These are phyloP conservation scores for Acanthosepion lycidas DNA, from an alignment of 2,888 invertebrate species.

Conservation along the genomic window DNA sequence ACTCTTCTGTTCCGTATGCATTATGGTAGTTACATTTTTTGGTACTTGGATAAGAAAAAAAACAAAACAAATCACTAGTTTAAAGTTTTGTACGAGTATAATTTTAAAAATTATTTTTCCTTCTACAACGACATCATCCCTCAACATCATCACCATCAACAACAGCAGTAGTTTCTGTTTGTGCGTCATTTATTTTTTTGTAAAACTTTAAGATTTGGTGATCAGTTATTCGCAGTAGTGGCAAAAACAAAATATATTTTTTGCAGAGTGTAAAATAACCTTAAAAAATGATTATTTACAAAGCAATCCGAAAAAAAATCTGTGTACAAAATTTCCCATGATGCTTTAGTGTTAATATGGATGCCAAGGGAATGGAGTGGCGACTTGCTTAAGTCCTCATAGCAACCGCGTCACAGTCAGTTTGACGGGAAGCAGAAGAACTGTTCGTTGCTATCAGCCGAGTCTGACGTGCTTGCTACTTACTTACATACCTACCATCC, in stretches of 20 bases:
- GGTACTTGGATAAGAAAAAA: no score
- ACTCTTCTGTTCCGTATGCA: neutral
- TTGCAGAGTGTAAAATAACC: neutral
- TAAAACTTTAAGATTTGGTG: neutral
- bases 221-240: neutral
- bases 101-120: neutral
- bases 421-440: neutral
- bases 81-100: neutral
- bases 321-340: neutral
- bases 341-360: neutral
- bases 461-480: neutral
- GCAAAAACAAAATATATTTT: neutral
- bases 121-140: neutral
- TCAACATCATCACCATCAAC: neutral
- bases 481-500: neutral
- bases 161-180: neutral
- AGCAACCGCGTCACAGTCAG: constrained; percentile 33
- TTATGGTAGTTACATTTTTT: neutral
- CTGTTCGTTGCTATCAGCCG: neutral
- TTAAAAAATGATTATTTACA: neutral
- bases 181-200: neutral
- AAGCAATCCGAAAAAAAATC: neutral
- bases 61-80: no score
- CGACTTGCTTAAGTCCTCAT: neutral
- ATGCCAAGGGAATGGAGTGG: constrained; percentile 33